These are phyloP conservation scores for Bibio marci DNA, from an alignment of 2,888 invertebrate genomes.

Conservation along the genomic window DNA sequence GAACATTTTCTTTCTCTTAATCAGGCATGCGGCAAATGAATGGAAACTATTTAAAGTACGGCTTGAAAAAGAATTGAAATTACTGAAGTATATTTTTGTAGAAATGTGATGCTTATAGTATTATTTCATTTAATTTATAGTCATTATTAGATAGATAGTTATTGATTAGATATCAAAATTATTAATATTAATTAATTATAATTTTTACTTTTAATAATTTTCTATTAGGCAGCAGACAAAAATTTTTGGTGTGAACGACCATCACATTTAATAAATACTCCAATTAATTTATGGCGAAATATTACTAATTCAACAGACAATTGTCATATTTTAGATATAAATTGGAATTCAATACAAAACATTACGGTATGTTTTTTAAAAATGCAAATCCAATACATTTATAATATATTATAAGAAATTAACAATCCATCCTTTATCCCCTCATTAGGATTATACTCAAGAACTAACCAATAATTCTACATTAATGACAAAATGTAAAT, in stretches of 20 bases:
- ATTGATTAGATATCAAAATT: no score
- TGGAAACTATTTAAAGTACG: no score
- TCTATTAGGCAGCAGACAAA: slow-evolving; percentile 44
- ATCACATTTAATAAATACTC: slow-evolving; percentile 33
- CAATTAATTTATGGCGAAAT: slow-evolving; percentile 44
- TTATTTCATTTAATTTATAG: no score
- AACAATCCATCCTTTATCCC: not conserved
- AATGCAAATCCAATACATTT: not conserved
- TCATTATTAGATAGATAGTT: no score
- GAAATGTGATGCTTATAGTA: no score
- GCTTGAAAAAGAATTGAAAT: no score
- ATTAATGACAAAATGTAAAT: slow-evolving; percentile 26
- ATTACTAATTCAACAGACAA: slow-evolving; percentile 42
- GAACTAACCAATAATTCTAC: slow-evolving; percentile 2
- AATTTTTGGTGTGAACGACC: slow-evolving; percentile 55
- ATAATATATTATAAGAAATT: not conserved
- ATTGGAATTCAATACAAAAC: slow-evolving; percentile 23
- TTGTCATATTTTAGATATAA: slow-evolving; percentile 37
- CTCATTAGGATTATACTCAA: no score
- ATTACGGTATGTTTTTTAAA: slow-evolving; percentile 17
- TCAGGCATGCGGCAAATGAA: no score
- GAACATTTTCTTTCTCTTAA: no score
- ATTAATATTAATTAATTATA: no score
- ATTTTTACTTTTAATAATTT: no score
- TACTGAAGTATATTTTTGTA: no score